Evolutionary conservation across 2,113 vertebrate genomes (phyloP).

Genomic region (Myotis lucifugus): DNA sequence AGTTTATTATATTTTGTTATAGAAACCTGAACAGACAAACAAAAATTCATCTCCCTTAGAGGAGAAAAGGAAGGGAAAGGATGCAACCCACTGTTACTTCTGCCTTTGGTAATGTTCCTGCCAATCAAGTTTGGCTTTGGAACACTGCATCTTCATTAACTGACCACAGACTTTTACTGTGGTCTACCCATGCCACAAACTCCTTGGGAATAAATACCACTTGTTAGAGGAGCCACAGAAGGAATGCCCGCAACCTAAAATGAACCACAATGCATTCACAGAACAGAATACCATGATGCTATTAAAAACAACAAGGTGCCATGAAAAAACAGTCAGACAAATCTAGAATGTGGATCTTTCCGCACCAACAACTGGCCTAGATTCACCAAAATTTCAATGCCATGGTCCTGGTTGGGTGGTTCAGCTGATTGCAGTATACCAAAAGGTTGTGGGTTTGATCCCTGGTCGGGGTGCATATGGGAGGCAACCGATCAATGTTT

Average conservation of each 20-base stretch:
- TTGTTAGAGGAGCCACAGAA: not conserved
- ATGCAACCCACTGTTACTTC: not conserved
- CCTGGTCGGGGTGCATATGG: not conserved
- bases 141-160: conserved; percentile 40
- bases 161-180: conserved; percentile 13
- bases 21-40: not conserved
- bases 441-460: not conserved
- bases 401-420: not conserved
- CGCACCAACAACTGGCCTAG: not conserved
- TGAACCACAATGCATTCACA: not conserved
- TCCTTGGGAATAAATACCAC: not conserved
- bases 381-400: not conserved
- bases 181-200: not conserved
- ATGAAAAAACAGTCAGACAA: not conserved
- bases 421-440: not conserved
- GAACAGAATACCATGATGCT: not conserved
- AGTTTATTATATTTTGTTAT: not conserved
- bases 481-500: not conserved
- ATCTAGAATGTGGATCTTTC: not conserved
- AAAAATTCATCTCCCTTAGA: not conserved
- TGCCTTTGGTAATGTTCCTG: not conserved
- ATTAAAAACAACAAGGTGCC: conserved; percentile 19
- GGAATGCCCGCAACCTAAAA: not conserved
- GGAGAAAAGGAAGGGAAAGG: not conserved
- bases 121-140: not conserved